Evolutionary conservation across 2,888 invertebrate genomes (phyloP), one percentile per base, ranked within the genome.

Genomic region (Timandra comae): DNA sequence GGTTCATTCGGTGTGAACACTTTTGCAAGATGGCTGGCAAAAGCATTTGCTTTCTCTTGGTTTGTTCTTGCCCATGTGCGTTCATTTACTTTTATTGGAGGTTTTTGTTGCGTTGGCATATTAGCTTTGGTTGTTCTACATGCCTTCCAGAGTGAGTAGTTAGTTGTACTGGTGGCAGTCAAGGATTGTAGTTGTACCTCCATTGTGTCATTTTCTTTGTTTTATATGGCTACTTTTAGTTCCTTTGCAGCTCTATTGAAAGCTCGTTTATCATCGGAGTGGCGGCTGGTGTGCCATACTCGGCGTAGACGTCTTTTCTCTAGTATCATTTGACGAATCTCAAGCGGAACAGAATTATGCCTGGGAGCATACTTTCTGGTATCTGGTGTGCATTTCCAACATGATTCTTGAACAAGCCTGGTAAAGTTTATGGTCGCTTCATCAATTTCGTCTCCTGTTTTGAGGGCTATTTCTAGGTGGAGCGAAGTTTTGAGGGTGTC

Each of bases 241-340:
- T 4, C 7, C 3, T 3, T 4, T 4, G 21, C 21, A 3, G 3
- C 3, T 21, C 21, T 21, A 21, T 21, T 21, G 21, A 21, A 21
- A 4, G 7, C 8, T 1, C 28, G 19, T 10, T 35, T 35, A 19
- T 43, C 33, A 3, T 3, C 1, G 1, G 7, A 3, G 6, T 25
- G 29, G 13, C 47, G 27, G 6, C 22, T 21, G 20, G 5, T 20
- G 6, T 25, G 48, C 43, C 48, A 47, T 4, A 46, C 25, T 12
- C 46, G 20, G 1, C 48, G 16, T 7, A 44, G 27, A 6, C 42
- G 33, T 4, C 42, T 20, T 12, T 39, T 44, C 20, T 48, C 35
- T 1, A 26, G 13, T 1, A 47, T 7, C 1, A 7, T 7, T 2
- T 9, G 9, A 22, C 30, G 30, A 9, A 33, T 36, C 9, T 43